Evolutionary conservation across 1,140 invertebrate genomes (phyloP).

Genomic region (Steinernema khuongi): DNA sequence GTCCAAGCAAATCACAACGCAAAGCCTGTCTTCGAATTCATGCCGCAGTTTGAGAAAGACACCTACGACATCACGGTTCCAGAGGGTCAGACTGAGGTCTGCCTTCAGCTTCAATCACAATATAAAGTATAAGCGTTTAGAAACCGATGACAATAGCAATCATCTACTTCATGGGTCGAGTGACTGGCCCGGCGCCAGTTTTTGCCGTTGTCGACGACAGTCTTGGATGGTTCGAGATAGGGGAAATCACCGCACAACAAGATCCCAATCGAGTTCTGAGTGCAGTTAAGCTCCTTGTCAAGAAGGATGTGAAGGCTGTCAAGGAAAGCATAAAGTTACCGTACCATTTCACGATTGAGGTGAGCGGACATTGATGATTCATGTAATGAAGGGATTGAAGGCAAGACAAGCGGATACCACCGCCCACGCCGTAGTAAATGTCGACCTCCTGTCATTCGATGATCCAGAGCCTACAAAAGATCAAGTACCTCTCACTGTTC

Average conservation of each 20-base stretch:
- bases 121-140: neutral
- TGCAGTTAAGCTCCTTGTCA: neutral
- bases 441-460: neutral
- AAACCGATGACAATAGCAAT: neutral
- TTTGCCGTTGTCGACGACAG: neutral
- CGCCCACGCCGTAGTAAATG: neutral
- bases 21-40: neutral
- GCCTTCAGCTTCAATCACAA: neutral
- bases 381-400: neutral
- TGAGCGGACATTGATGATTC: neutral
- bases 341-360: neutral
- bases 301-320: neutral
- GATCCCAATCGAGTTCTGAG: neutral
- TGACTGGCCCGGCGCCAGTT: neutral
- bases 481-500: neutral
- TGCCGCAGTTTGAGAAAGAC: neutral
- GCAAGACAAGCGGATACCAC: neutral
- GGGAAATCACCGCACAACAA: neutral
- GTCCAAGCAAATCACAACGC: neutral
- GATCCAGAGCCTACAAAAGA: neutral
- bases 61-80: neutral
- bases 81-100: neutral
- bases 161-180: constrained; percentile 1
- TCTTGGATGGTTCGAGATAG: neutral
- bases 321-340: neutral